A percentile compares a stretch with the other conserved stretches of the same genome.
Conservation (phyloP, 2,888 invertebrate species). For the Phyllotreta cruciferae region DNA sequence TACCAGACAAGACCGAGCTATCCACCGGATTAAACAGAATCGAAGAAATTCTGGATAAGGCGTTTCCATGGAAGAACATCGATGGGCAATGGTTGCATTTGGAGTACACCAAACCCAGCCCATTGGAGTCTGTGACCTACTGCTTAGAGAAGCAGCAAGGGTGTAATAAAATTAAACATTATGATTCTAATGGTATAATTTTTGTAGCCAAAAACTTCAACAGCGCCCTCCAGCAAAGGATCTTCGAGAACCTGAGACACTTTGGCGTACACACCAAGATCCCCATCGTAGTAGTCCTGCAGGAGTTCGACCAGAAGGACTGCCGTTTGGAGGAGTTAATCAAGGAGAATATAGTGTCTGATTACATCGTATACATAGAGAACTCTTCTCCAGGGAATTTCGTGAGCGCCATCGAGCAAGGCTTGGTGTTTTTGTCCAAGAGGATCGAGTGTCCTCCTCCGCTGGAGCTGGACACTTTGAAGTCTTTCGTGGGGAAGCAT, state of each 20-base stretch:
- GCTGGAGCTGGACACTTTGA: conserved; percentile 66
- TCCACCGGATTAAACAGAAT: conserved; percentile 40
- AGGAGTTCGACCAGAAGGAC: conserved; percentile 40
- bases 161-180: conserved; percentile 33
- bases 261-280: conserved; percentile 53
- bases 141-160: conserved; percentile 53
- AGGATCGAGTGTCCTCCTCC: conserved; percentile 62
- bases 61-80: conserved; percentile 52
- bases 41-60: conserved; percentile 43
- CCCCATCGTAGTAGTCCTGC: conserved; percentile 50
- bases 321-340: conserved; percentile 42
- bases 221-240: conserved; percentile 45
- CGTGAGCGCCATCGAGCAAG: conserved; percentile 47
- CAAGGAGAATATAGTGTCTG: conserved; percentile 46
- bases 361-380: conserved; percentile 47
- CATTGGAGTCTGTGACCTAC: conserved; percentile 49
- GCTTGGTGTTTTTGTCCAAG: conserved; percentile 62
- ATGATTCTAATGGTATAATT: conserved; percentile 53
- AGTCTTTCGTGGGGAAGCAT: conserved; percentile 65
- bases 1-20: conserved; percentile 60
- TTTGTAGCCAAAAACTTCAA: conserved; percentile 53
- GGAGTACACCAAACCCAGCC: conserved; percentile 45
- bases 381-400: conserved; percentile 41
- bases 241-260: conserved; percentile 46
- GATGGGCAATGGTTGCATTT: conserved; percentile 50